Conservation (phyloP, 1,140 invertebrate genomes). For the Apis laboriosa region DNA sequence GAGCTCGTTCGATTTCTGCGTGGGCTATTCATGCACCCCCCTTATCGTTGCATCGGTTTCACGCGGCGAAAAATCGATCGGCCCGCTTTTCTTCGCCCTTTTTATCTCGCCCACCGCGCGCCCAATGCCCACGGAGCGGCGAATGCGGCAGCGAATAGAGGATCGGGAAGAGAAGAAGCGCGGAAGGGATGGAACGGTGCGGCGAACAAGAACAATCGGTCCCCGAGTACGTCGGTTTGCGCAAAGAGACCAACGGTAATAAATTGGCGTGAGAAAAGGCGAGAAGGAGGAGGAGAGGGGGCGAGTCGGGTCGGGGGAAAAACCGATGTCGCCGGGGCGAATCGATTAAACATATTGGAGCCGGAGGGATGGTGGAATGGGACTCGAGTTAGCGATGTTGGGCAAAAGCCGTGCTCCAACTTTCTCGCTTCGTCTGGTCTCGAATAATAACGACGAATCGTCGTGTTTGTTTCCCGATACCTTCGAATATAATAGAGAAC, state of each 20-base stretch:
- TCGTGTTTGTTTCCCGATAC: not conserved
- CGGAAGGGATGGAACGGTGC: not conserved
- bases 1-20: not conserved
- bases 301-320: not conserved
- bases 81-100: not conserved
- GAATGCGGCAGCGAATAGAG: not conserved
- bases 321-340: not conserved
- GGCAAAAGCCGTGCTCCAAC: not conserved
- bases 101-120: not conserved
- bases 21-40: not conserved
- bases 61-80: slow-evolving; percentile 20
- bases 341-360: slow-evolving; percentile 18
- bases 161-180: slow-evolving; percentile 19
- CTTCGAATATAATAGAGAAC: not conserved
- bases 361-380: not conserved
- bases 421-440: not conserved
- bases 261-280: not conserved
- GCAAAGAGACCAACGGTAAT: not conserved
- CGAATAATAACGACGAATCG: not conserved
- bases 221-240: too few species aligned
- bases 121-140: slow-evolving; percentile 24
- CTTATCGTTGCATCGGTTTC: slow-evolving; percentile 6
- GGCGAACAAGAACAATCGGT: slow-evolving; percentile 20
- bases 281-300: too few species aligned
- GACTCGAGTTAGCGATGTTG: not conserved